These are phyloP conservation scores for Scatophagus argus DNA, from an alignment of 2,113 vertebrate genomes.

Conservation along the genomic window DNA sequence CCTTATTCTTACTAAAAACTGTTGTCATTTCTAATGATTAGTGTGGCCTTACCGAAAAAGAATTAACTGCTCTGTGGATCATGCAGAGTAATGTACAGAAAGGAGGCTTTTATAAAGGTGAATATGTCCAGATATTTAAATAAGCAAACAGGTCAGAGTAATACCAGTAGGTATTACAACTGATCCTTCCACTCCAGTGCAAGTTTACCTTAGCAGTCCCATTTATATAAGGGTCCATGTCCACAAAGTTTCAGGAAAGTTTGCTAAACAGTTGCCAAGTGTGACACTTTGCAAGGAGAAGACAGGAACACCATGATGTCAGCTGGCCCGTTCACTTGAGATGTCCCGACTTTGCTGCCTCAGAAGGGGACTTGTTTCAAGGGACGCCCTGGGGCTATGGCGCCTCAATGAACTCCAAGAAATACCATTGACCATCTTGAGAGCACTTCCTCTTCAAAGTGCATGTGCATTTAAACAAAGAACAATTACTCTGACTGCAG, in stretches of 20 bases:
- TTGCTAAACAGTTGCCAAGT: slow-evolving; percentile 42
- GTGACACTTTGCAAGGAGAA: slow-evolving; percentile 57
- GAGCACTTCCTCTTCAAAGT: slow-evolving; percentile 68
- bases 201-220: slow-evolving; percentile 9
- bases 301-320: slow-evolving; percentile 66
- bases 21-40: not conserved
- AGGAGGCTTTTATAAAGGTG: not conserved
- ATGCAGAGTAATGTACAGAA: not conserved
- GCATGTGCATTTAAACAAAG: slow-evolving; percentile 64
- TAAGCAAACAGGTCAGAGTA: not conserved
- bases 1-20: not conserved
- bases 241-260: slow-evolving; percentile 63
- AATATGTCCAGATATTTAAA: slow-evolving; percentile 1
- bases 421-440: slow-evolving; percentile 65
- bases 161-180: not conserved
- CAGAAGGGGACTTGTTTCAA: slow-evolving; percentile 70
- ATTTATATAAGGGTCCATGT: slow-evolving; percentile 47
- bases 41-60: not conserved
- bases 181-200: not conserved
- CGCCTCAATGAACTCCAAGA: slow-evolving; percentile 68
- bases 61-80: not conserved
- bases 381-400: slow-evolving; percentile 69
- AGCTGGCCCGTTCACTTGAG: slow-evolving; percentile 56
- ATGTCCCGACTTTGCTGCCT: slow-evolving; percentile 60
- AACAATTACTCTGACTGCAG: slow-evolving; percentile 56